Percentiles rank a stretch among this genome's conserved stretches.
Evolutionary conservation across 2,113 vertebrate species (phyloP).

Genomic region (Anser cygnoides): DNA sequence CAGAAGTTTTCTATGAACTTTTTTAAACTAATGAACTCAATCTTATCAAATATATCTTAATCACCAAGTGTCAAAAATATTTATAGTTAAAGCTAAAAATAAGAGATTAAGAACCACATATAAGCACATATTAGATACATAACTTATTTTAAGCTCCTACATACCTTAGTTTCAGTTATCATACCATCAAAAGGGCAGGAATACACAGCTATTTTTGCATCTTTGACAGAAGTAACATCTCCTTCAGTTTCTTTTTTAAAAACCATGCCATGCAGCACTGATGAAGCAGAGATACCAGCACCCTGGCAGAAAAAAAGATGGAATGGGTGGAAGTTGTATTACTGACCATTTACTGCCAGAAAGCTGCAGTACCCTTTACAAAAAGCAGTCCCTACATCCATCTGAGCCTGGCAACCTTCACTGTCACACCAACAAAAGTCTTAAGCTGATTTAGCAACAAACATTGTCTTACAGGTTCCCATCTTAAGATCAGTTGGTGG

Average conservation of each 20-base stretch:
- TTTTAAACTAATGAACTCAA: background rate
- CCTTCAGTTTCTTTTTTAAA: slow-evolving; percentile 98
- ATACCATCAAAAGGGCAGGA: slow-evolving; percentile 97
- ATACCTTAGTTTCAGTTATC: slow-evolving; percentile 97
- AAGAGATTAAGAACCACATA: background rate
- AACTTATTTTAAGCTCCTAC: slow-evolving; percentile 29
- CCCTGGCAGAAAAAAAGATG: slow-evolving; percentile 78
- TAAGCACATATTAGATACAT: background rate
- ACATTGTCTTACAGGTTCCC: background rate
- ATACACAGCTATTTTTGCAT: slow-evolving; percentile 93
- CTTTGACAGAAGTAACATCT: slow-evolving; percentile 93
- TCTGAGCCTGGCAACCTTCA: background rate
- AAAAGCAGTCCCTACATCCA: background rate
- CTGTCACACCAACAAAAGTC: background rate
- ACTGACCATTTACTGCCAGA: background rate
- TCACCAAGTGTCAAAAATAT: background rate
- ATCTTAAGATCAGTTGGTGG: background rate
- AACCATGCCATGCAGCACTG: slow-evolving; percentile 96
- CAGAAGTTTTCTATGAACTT: background rate
- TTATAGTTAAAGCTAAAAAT: slow-evolving; percentile 38
- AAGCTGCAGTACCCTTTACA: background rate
- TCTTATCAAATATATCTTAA: slow-evolving; percentile 31
- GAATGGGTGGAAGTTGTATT: background rate
- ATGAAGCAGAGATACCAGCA: slow-evolving; percentile 88
- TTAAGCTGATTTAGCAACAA: background rate